Evolutionary conservation across 2,797 vertebrate genomes (phyloP), one percentile per base, ranked within the genome.

Genomic region (Macropodus opercularis): DNA sequence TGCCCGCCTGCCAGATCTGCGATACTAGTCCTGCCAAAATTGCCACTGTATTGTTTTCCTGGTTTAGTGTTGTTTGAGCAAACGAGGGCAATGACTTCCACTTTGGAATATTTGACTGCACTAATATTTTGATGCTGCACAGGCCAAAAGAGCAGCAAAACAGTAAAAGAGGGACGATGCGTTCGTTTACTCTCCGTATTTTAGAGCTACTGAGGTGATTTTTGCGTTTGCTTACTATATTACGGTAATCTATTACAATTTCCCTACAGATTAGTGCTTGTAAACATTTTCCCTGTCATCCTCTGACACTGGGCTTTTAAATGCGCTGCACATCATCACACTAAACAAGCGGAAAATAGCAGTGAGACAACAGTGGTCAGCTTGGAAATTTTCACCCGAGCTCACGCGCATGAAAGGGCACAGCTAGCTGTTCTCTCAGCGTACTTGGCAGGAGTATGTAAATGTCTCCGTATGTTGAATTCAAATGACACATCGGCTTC

Each of bases 31-130:
- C 79, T 63, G 81, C 84, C 84, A 84, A 72, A 77, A 58, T 47
- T 73, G 58, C 69, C 65, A 69, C 60, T 67, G 73, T 74, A 63
- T 74, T 81, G 69, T 84, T 87, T 86, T 67, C 47, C 47, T 51
- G 35, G 36, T 80, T 78, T 62, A 10, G 52, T 75, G 68, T 67
- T 66, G 68, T 80, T 79, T 59, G 56, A 80, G 64, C 55, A 72
- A 84, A 77, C 50, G 62, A 64, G 57, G 74, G 65, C 63, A 26
- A 47, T 13, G 47, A 62, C 73, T 84, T 79, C 42, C 64, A 52
- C 76, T 63, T 62, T 53, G 39, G 63, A 80, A 0, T 24, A 49
- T 44, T 83, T 42, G 32, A n/a, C 27, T 3, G 26, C 50, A 44
- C 75, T 71, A 75, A 72, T 67, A 61, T 77, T 58, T 39, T 3